Evolutionary conservation across 2,113 vertebrate genomes (phyloP).

Genomic region (Grallaria varia): DNA sequence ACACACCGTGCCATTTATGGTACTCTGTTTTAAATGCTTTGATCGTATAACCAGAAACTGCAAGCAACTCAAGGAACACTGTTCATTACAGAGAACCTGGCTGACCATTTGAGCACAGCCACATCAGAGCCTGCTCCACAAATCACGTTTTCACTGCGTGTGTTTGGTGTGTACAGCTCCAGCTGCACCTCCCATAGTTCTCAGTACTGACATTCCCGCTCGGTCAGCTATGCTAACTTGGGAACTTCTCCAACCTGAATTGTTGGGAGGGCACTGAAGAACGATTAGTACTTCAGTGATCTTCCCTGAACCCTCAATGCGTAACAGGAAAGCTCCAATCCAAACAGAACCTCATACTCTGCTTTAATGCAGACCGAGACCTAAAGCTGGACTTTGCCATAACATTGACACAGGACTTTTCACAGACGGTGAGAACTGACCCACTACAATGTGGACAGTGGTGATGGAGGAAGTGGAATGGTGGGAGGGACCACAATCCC

Average conservation of each 20-base stretch:
- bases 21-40: neutral
- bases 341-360: neutral
- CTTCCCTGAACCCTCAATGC: neutral
- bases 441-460: rapidly evolving
- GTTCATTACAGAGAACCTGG: neutral
- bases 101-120: neutral
- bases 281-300: neutral
- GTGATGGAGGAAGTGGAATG: neutral
- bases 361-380: rapidly evolving
- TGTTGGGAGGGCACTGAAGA: neutral
- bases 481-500: neutral
- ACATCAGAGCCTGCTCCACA: neutral
- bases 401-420: neutral
- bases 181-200: neutral
- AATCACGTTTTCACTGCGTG: neutral
- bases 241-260: neutral
- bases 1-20: neutral
- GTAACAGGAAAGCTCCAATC: neutral
- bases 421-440: neutral
- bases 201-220: neutral
- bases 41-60: neutral
- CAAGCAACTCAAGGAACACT: neutral
- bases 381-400: neutral
- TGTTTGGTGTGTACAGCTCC: neutral
- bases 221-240: neutral